A percentile compares a stretch with the other conserved stretches of the same genome.
Conservation (phyloP, 2,113 vertebrate species). For the Chunga burmeisteri region DNA sequence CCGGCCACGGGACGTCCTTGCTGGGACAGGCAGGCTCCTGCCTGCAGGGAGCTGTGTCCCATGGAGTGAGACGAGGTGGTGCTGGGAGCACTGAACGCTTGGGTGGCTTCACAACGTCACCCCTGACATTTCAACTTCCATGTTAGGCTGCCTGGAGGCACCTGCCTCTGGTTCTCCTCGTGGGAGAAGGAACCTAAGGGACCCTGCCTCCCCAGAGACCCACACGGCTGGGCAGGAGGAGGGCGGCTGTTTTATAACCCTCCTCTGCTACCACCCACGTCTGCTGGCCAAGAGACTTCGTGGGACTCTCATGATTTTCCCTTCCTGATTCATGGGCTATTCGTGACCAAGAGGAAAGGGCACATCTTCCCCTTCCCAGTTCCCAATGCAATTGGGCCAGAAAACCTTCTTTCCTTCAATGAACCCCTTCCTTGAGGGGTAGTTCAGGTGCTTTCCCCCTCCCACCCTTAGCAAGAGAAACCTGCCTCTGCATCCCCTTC, state of each 20-base stretch:
- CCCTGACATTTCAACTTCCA: background rate
- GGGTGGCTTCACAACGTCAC: background rate
- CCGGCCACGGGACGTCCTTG: rapidly evolving
- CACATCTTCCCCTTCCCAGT: background rate
- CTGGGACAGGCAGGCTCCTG: background rate
- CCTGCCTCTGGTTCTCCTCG: background rate
- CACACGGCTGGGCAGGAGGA: background rate
- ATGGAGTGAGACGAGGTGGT: rapidly evolving
- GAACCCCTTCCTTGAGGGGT: rapidly evolving
- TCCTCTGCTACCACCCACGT: background rate
- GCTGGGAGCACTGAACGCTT: rapidly evolving
- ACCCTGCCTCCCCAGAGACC: background rate
- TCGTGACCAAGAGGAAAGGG: background rate
- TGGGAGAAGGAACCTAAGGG: background rate
- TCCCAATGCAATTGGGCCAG: background rate
- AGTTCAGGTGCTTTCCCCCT: background rate
- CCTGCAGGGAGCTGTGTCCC: background rate
- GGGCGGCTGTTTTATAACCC: background rate
- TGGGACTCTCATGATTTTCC: background rate
- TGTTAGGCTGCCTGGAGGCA: rapidly evolving
- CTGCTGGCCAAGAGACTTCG: background rate
- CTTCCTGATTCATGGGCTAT: background rate
- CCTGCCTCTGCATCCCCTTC: background rate
- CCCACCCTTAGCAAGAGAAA: background rate
- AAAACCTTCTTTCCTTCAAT: background rate